These are phyloP conservation scores for Uria lomvia DNA, from an alignment of 2,113 vertebrate genomes.

Conservation along the genomic window DNA sequence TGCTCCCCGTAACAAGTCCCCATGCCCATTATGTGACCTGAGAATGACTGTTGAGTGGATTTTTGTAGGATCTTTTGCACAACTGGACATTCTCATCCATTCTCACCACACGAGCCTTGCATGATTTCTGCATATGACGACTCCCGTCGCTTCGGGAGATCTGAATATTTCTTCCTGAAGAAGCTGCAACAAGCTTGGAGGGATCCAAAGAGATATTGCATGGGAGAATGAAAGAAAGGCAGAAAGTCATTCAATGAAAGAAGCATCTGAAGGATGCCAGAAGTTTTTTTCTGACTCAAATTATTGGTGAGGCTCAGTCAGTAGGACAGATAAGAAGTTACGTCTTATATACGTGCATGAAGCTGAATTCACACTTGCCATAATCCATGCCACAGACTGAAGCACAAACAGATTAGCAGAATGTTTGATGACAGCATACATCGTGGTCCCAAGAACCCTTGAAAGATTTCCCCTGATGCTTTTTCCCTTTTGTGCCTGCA, in stretches of 20 bases:
- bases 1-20: neutral
- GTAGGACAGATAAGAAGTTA: neutral
- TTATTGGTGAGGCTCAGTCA: neutral
- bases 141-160: neutral
- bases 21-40: neutral
- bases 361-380: neutral
- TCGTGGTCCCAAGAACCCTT: neutral
- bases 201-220: neutral
- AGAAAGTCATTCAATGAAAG: neutral
- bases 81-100: neutral
- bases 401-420: neutral
- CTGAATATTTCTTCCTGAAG: neutral
- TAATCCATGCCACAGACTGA: neutral
- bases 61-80: neutral
- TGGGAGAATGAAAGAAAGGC: neutral
- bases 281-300: neutral
- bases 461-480: neutral
- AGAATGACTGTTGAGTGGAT: neutral
- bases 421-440: neutral
- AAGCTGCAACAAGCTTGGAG: neutral
- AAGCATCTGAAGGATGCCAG: neutral
- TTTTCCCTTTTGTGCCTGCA: neutral
- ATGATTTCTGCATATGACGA: neutral
- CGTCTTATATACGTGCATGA: accelerated
- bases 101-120: accelerated